Evolutionary conservation across 1,140 invertebrate genomes (phyloP), one percentile per base, ranked within the genome.

Genomic region (Drusus annulatus): DNA sequence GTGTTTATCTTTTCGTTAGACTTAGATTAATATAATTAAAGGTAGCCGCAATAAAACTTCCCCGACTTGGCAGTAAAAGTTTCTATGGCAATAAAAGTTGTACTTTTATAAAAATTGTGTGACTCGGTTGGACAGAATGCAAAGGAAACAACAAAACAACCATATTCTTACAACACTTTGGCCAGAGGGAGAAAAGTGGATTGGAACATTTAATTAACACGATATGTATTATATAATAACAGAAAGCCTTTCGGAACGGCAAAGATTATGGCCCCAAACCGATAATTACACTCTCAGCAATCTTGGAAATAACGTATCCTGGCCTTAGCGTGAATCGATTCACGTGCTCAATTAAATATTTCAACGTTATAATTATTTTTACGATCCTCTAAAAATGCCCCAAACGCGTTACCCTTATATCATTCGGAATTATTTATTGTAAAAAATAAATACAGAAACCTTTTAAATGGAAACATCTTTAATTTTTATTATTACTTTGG

Each of bases 311-410:
- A 63, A 68, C 45, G 60, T 62, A 77, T 25, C 62, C 58, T 28
- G 54, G 54, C 45, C 45, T 13, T 56, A 28, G 73, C 31, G 31
- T 51, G 78, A 73, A 79, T 82, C 74, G 74, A 82, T 82, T 79
- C 75, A 78, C 76, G 58, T 31, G 58, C 23, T 71, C 81, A 82
- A 82, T 82, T 82, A 82, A 79, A 81, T 82, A 77, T 82, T 76
- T 79, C 78, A 82, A 79, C 77, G 76, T 79, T 82, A 73, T 82
- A 79, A 82, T 82, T 82, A 82, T 77, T 82, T 79, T 82, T 79
- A 76, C 75, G 76, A 79, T 79, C 78, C 81, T 51, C 51, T 62
- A 65, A 36, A n/a, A 50, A 65, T 51, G 51, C 56, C 60, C 62
- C 62, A 13, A 69, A 68, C 50, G 52, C 51, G 36, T 81, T 76